Evolutionary conservation across 2,113 vertebrate genomes (phyloP).

Genomic region (Henicopernis longicauda): DNA sequence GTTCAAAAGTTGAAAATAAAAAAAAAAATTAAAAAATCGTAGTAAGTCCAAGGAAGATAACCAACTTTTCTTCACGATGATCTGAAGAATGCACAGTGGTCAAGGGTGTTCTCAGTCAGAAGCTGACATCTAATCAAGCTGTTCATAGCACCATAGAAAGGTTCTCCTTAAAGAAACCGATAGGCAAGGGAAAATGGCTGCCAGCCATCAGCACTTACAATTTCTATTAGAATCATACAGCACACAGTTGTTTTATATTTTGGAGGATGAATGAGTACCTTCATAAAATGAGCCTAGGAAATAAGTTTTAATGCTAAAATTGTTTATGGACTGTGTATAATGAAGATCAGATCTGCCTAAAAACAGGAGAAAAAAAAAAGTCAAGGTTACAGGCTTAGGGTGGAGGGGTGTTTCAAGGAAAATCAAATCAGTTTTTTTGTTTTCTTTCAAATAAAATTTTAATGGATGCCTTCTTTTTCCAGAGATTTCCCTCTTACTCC

Average conservation of each 20-base stretch:
- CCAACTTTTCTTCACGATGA: background rate
- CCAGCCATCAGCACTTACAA: conserved; percentile 5
- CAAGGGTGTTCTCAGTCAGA: background rate
- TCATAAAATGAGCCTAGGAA: background rate
- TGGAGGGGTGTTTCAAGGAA: background rate
- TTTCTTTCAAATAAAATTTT: background rate
- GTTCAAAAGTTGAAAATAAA: background rate
- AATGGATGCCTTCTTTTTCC: background rate
- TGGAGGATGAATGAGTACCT: background rate
- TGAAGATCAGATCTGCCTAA: background rate
- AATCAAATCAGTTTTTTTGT: background rate
- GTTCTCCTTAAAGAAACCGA: background rate
- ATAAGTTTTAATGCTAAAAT: background rate
- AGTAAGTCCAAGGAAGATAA: background rate
- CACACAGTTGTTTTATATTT: background rate
- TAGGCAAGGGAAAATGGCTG: background rate
- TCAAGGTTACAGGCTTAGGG: background rate
- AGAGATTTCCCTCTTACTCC: background rate
- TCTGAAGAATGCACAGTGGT: background rate
- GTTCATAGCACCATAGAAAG: background rate
- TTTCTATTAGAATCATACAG: background rate
- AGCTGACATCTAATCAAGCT: background rate
- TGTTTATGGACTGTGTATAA: background rate
- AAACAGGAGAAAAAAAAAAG: background rate
- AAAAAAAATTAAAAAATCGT: background rate